These are phyloP conservation scores for Ceratina australensis DNA, from an alignment of 1,140 invertebrate genomes.

Conservation along the genomic window DNA sequence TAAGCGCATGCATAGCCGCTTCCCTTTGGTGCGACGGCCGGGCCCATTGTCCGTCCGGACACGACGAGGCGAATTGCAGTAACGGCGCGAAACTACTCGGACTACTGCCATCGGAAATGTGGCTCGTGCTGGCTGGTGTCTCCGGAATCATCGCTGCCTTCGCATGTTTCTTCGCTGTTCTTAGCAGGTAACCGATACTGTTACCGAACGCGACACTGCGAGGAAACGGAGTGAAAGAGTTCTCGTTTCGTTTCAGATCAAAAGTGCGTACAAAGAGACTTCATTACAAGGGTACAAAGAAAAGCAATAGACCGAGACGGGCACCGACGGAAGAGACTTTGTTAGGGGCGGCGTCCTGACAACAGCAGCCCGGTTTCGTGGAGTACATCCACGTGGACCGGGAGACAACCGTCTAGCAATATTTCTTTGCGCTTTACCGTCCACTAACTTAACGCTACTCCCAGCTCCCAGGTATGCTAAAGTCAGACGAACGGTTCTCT, in stretches of 20 bases:
- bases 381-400: conserved; percentile 93
- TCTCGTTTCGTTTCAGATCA: conserved; percentile 56
- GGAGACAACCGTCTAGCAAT: conserved; percentile 88
- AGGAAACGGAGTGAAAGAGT: too few species aligned
- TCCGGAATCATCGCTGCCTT: conserved; percentile 78
- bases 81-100: conserved; percentile 77
- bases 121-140: conserved; percentile 76
- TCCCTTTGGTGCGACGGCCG: conserved; percentile 93
- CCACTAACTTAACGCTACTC: conserved; percentile 64
- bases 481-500: neutral
- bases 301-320: conserved; percentile 71
- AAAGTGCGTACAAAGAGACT: conserved; percentile 73
- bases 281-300: conserved; percentile 71
- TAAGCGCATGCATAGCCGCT: conserved; percentile 92
- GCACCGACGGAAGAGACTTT: conserved; percentile 79
- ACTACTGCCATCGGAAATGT: conserved; percentile 77
- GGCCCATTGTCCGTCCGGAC: conserved; percentile 90
- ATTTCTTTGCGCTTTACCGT: conserved; percentile 75
- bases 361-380: conserved; percentile 91
- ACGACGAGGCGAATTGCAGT: conserved; percentile 88
- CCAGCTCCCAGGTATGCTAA: conserved; percentile 11
- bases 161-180: conserved; percentile 75
- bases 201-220: too few species aligned
- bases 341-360: conserved; percentile 82
- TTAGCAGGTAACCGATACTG: conserved; percentile 69